A percentile compares a stretch with the other conserved stretches of the same genome.
phyloP scores from a whole-genome alignment of 1,140 invertebrate genomes.

The Temnothorax longispinosus region DNA sequence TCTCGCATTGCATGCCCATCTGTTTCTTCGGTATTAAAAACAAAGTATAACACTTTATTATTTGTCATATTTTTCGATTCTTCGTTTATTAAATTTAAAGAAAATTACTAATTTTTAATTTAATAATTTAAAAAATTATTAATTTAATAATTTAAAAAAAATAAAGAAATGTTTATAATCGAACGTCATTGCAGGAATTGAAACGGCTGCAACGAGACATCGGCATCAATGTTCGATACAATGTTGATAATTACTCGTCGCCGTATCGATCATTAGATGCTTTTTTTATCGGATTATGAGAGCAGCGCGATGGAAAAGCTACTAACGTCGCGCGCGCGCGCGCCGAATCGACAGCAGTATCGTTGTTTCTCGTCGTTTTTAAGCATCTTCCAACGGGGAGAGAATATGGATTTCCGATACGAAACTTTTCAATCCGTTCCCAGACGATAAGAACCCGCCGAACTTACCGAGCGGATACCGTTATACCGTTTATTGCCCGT shows the following conservation, averaged over 20 bases:
- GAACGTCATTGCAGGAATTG: background rate
- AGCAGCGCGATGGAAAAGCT: background rate
- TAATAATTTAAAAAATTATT: too few species aligned
- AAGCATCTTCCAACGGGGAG: background rate
- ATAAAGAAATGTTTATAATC: background rate
- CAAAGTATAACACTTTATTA: background rate
- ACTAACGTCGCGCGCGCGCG: background rate
- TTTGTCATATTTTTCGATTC: background rate
- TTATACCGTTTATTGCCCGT: slow-evolving; percentile 11
- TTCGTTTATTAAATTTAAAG: background rate
- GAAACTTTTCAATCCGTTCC: slow-evolving; percentile 32
- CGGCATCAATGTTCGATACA: slow-evolving; percentile 22
- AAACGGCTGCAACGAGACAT: background rate
- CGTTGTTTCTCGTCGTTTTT: slow-evolving; percentile 45
- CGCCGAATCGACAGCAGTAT: slow-evolving; percentile 28
- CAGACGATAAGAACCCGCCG: background rate
- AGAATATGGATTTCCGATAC: slow-evolving; percentile 61
- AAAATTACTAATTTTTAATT: background rate
- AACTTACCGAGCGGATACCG: slow-evolving; percentile 11
- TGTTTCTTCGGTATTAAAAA: background rate
- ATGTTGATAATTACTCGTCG: slow-evolving; percentile 38
- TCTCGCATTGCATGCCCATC: background rate
- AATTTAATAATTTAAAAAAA: too few species aligned
- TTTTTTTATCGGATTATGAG: slow-evolving; percentile 41
- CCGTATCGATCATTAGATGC: slow-evolving; percentile 18